These are phyloP conservation scores for Stegastes partitus DNA, from an alignment of 2,113 vertebrate genomes.

Conservation along the genomic window DNA sequence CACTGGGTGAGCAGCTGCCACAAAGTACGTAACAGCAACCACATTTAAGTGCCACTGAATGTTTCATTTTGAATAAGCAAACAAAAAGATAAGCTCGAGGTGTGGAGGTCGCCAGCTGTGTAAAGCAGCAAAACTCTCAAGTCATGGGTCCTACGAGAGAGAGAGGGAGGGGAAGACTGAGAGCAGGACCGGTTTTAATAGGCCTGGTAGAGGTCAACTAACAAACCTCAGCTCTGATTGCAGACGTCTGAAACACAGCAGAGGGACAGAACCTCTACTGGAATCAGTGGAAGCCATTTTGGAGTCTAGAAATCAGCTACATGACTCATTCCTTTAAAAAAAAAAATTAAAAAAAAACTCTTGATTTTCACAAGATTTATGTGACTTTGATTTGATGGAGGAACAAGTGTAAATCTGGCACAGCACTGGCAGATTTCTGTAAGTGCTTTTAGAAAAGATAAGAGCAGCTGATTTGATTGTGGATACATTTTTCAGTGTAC, in stretches of 20 bases:
- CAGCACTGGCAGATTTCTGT: neutral
- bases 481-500: constrained; percentile 5
- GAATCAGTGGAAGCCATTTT: constrained; percentile 11
- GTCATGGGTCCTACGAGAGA: neutral
- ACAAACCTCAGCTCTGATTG: neutral
- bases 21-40: neutral
- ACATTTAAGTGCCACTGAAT: neutral
- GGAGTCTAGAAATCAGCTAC: neutral
- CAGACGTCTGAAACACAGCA: neutral
- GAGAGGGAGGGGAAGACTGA: neutral
- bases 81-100: neutral
- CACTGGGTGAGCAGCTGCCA: neutral
- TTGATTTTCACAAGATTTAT: neutral
- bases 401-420: neutral
- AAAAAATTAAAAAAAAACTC: neutral
- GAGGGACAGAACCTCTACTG: neutral
- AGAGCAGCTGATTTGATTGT: neutral
- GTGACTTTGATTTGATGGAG: neutral
- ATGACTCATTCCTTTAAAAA: neutral
- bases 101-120: neutral
- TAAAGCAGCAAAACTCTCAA: constrained; percentile 23
- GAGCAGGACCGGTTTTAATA: neutral
- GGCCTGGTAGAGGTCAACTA: neutral
- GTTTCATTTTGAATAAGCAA: constrained; percentile 20
- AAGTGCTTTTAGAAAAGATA: too few species aligned